A percentile compares a stretch with the other conserved stretches of the same genome.
These are phyloP conservation scores for Drosophila paulistorum DNA, from an alignment of 1,140 invertebrate genomes.

Conservation along the genomic window DNA sequence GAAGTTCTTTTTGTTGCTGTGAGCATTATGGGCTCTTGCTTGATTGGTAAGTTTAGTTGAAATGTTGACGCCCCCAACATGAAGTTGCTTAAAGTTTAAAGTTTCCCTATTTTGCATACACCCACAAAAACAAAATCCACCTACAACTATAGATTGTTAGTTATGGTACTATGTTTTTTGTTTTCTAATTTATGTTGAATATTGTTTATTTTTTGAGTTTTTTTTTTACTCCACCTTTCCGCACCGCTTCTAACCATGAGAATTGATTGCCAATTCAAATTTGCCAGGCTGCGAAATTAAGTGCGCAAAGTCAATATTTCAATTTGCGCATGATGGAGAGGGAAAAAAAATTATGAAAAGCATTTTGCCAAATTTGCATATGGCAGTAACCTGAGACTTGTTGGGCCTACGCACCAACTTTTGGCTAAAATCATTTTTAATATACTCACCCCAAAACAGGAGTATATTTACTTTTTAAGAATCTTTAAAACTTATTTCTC, in stretches of 20 bases:
- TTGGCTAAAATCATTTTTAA: neutral
- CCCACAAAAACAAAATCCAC: conserved; percentile 20
- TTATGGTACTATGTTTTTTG: conserved; percentile 47
- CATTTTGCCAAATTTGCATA: conserved; percentile 61
- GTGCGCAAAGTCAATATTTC: conserved; percentile 80
- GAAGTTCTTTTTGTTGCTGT: conserved; percentile 35
- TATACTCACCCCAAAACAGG: neutral
- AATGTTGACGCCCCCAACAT: conserved; percentile 38
- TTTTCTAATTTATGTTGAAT: conserved; percentile 77
- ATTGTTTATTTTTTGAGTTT: conserved; percentile 63
- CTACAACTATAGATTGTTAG: conserved; percentile 42
- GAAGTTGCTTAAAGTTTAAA: conserved; percentile 2
- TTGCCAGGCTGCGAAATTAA: conserved; percentile 72
- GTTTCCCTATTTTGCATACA: conserved; percentile 33
- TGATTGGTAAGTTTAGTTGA: conserved; percentile 6
- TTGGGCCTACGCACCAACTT: conserved; percentile 43
- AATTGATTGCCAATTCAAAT: conserved; percentile 74
- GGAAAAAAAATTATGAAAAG: conserved; percentile 45
- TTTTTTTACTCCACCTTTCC: conserved; percentile 31
- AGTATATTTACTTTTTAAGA: conserved; percentile 14
- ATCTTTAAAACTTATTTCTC: neutral
- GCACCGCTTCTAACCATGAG: conserved; percentile 8
- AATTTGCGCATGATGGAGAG: conserved; percentile 53
- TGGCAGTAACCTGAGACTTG: conserved; percentile 50
- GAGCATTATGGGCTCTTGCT: conserved; percentile 33